These are phyloP conservation scores for Spea hammondii DNA, from an alignment of 2,797 vertebrate genomes.

Conservation along the genomic window DNA sequence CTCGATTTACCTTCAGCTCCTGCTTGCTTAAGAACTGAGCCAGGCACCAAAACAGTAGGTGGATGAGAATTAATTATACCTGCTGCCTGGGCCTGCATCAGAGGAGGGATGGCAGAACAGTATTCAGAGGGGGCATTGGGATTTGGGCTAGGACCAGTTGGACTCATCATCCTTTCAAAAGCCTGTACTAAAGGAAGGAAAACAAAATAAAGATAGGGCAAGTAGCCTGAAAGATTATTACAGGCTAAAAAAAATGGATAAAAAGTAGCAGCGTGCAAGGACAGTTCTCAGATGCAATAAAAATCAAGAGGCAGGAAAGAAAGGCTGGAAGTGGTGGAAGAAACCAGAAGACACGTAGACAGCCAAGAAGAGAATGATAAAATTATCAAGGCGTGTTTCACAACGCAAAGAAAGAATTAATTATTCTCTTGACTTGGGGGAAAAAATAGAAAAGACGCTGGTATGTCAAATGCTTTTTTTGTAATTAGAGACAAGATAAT, in stretches of 20 bases:
- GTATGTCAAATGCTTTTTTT: no score
- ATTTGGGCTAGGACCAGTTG: constrained; percentile 79
- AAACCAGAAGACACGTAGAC: constrained; percentile 1
- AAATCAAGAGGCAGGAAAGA: background rate
- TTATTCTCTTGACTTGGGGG: no score
- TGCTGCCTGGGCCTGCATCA: constrained; percentile 77
- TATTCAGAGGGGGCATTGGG: constrained; percentile 78
- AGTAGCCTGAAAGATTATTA: constrained; percentile 7
- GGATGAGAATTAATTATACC: constrained; percentile 75
- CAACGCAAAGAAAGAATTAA: background rate
- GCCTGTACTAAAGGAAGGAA: constrained; percentile 78
- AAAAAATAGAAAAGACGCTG: no score
- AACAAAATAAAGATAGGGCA: constrained; percentile 39
- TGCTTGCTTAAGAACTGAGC: constrained; percentile 85
- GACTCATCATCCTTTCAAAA: constrained; percentile 94
- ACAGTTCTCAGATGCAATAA: background rate
- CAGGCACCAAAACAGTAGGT: constrained; percentile 79
- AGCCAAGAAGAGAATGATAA: no score
- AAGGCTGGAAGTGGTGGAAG: background rate
- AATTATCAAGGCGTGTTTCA: background rate
- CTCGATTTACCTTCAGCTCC: constrained; percentile 75
- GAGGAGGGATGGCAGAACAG: constrained; percentile 74
- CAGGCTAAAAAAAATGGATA: background rate
- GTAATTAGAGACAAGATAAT: no score
- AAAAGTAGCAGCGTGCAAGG: background rate